phyloP scores from a whole-genome alignment of 2,113 vertebrate genomes.

The Pionites leucogaster region DNA sequence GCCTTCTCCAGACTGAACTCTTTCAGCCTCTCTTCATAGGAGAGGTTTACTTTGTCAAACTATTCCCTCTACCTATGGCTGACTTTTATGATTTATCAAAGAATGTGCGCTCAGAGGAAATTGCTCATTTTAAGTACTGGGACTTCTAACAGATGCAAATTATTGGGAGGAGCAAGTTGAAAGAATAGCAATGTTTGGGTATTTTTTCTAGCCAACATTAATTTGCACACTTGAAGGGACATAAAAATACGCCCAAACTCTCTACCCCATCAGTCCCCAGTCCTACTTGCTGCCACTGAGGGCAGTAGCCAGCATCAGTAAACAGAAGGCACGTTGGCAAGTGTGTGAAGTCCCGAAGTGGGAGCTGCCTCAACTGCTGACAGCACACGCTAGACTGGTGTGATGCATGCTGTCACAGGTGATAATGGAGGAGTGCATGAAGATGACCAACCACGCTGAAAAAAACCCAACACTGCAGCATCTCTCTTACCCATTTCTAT shows the following conservation, averaged over 20 bases:
- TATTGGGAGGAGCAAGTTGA: not conserved
- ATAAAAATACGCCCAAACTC: not conserved
- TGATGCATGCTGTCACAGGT: rapidly evolving
- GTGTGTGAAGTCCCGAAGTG: rapidly evolving
- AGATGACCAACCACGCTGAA: rapidly evolving
- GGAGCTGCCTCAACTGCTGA: not conserved
- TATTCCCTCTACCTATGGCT: not conserved
- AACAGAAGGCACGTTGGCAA: rapidly evolving
- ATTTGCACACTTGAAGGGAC: not conserved
- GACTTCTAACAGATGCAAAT: not conserved
- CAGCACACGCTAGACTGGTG: not conserved
- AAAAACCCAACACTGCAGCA: not conserved
- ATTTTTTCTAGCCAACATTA: not conserved
- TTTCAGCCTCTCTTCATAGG: not conserved
- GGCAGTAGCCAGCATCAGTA: not conserved
- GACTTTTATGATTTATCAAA: not conserved
- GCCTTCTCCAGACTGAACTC: not conserved
- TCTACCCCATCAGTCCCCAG: not conserved
- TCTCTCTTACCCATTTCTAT: not conserved
- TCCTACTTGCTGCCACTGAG: not conserved
- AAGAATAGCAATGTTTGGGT: not conserved
- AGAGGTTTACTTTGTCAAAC: not conserved
- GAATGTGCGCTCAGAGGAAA: not conserved
- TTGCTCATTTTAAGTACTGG: not conserved
- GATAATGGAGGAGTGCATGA: not conserved